Conservation (phyloP, 2,797 vertebrate genomes). For the Phalloptychus januarius region DNA sequence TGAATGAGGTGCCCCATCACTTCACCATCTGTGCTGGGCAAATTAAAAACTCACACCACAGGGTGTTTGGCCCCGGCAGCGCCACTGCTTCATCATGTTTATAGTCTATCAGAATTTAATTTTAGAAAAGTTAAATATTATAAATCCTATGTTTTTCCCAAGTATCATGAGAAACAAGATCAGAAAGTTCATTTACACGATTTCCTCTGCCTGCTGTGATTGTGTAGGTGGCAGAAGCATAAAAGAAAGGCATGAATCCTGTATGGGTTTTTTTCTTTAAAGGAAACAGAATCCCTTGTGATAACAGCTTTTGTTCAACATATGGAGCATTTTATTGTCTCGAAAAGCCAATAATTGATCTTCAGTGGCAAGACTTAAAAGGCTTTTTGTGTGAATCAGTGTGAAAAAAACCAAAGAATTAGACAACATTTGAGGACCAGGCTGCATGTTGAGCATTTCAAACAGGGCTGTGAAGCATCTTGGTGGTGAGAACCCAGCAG, state of each 20-base stretch:
- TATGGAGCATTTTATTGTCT: conserved; percentile 63
- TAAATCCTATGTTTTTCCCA: neutral
- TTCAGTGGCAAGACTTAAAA: conserved; percentile 61
- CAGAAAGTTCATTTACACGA: neutral
- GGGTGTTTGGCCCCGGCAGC: conserved; percentile 54
- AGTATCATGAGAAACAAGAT: neutral
- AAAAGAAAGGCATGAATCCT: conserved; percentile 37
- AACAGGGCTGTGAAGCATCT: conserved; percentile 44
- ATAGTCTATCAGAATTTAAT: conserved; percentile 48
- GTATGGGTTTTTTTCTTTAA: conserved; percentile 30
- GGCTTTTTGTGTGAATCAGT: conserved; percentile 56
- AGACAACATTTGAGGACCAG: conserved; percentile 25
- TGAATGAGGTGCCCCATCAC: conserved; percentile 77
- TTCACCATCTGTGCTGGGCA: conserved; percentile 77
- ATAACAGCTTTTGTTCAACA: conserved; percentile 63
- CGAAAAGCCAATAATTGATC: conserved; percentile 75
- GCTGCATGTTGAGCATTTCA: conserved; percentile 59
- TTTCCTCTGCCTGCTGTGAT: conserved; percentile 25
- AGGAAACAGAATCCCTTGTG: conserved; percentile 26
- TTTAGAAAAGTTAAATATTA: neutral
- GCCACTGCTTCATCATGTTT: conserved; percentile 55
- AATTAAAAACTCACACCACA: conserved; percentile 71
- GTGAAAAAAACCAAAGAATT: conserved; percentile 16
- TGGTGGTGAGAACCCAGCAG: conserved; percentile 46
- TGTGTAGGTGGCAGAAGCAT: conserved; percentile 42